Evolutionary conservation across 2,888 invertebrate species (phyloP).

Genomic region (Nysson spinosus): DNA sequence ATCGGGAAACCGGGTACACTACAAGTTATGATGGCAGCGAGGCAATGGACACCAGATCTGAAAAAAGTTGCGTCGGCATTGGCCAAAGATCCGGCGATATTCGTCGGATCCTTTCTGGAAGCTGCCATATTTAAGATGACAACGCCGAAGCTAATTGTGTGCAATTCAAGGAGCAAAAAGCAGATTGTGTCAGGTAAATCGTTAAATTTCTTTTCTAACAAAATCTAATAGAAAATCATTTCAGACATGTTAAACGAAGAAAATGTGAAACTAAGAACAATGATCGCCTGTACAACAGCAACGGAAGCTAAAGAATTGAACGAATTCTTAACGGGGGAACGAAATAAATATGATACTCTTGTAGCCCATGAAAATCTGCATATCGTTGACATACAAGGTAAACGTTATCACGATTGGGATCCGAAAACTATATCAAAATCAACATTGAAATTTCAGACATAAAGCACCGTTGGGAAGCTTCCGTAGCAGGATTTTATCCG

Average conservation of each 20-base stretch:
- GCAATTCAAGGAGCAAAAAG: slow-evolving; percentile 77
- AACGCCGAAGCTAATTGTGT: slow-evolving; percentile 77
- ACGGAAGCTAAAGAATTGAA: slow-evolving; percentile 79
- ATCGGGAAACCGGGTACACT: slow-evolving; percentile 69
- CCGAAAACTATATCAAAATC: not conserved
- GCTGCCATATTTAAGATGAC: slow-evolving; percentile 85
- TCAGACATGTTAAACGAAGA: slow-evolving; percentile 78
- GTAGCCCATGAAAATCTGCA: slow-evolving; percentile 68
- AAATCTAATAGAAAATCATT: slow-evolving; percentile 13
- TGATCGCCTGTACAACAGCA: slow-evolving; percentile 81
- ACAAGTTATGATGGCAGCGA: slow-evolving; percentile 81
- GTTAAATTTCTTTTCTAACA: not conserved
- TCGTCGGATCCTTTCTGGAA: slow-evolving; percentile 86
- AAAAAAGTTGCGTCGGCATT: slow-evolving; percentile 79
- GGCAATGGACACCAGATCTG: slow-evolving; percentile 83
- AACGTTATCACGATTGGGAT: not conserved
- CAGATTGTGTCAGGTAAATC: slow-evolving; percentile 74
- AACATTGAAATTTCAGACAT: slow-evolving; percentile 62
- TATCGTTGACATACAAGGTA: slow-evolving; percentile 57
- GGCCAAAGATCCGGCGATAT: slow-evolving; percentile 81
- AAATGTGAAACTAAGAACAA: slow-evolving; percentile 78
- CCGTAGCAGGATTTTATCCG: slow-evolving; percentile 77
- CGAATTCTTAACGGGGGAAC: slow-evolving; percentile 71
- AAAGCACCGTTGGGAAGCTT: slow-evolving; percentile 76
- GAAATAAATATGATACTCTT: slow-evolving; percentile 61